Evolutionary conservation across 1,140 invertebrate species (phyloP), one percentile per base, ranked within the genome.

Genomic region (Lordiphosa mommai): DNA sequence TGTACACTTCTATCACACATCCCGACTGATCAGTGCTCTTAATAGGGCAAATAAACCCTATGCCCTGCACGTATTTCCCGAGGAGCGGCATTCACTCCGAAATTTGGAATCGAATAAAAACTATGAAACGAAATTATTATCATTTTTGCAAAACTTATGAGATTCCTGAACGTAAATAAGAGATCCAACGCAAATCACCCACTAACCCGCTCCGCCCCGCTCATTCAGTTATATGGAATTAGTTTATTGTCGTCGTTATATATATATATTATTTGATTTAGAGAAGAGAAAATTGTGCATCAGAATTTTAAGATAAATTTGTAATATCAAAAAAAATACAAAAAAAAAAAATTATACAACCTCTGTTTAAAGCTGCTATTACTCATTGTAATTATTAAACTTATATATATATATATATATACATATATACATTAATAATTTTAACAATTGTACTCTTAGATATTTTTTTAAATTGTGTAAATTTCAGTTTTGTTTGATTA

Each of bases 1-100:
- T 89, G 98, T 99, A n/a, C 98, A 99, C 90, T 99, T 99, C 89
- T 94, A 94, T 71, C 98, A 99, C 88, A 98, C 98, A 7, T 96
- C 94, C 88, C 93, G 95, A 66, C 89, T 99, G 38, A 95, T 99
- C 20, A 95, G 96, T 84, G 94, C 95, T 40, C 91, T 99, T 44
- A 93, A 99, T 37, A 94, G 95, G 70, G 94, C 94, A 17, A 97
- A 97, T 38, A 99, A 99, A 65, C 95, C 89, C 2, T 97, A 98
- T 90, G 92, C 96, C 72, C 89, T 97, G 20, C 95, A 99, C 93
- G 92, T 99, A 27, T 99, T 98, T 89, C 97, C 98, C 0, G 96
- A 95, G 60, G 98, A 99, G 89, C 92, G 98, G 65, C 98, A 99
- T 87, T 98, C 97, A 49, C 91, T 99, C 29, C 91, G 97, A 33